Evolutionary conservation across 2,113 vertebrate genomes (phyloP).

Genomic region (Pardalotus punctatus): DNA sequence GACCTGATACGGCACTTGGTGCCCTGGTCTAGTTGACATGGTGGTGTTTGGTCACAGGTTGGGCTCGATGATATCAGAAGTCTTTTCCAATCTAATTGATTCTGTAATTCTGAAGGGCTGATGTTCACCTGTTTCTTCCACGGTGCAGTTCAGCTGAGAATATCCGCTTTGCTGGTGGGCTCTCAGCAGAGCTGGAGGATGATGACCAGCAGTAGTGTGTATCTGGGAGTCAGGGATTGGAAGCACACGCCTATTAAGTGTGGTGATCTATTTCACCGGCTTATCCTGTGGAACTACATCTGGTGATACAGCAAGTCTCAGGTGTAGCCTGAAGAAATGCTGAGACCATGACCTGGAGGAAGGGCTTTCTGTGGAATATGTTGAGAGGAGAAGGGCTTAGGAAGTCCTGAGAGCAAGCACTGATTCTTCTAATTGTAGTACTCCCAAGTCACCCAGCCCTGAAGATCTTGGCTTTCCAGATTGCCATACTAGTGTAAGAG

Average conservation of each 20-base stretch:
- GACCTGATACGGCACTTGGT: background rate
- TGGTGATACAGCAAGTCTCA: background rate
- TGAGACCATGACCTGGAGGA: background rate
- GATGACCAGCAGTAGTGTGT: fast-evolving
- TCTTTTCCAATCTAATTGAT: background rate
- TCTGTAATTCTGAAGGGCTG: background rate
- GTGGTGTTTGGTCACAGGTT: background rate
- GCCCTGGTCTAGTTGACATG: background rate
- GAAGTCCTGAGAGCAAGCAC: background rate
- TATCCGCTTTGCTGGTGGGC: fast-evolving
- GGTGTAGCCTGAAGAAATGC: background rate
- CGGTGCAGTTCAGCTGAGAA: background rate
- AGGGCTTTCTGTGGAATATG: background rate
- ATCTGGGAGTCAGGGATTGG: background rate
- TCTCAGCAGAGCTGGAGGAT: background rate
- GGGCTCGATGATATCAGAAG: background rate
- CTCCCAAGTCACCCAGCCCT: background rate
- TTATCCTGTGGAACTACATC: too few relatives aligned
- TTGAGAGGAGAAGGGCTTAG: background rate
- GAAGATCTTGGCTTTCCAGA: background rate
- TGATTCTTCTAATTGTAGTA: background rate
- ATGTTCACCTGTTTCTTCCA: background rate
- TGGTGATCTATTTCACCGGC: background rate
- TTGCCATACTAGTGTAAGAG: background rate
- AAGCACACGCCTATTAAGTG: background rate